phyloP scores from a whole-genome alignment of 2,113 vertebrate species.

The Tamias sibiricus region DNA sequence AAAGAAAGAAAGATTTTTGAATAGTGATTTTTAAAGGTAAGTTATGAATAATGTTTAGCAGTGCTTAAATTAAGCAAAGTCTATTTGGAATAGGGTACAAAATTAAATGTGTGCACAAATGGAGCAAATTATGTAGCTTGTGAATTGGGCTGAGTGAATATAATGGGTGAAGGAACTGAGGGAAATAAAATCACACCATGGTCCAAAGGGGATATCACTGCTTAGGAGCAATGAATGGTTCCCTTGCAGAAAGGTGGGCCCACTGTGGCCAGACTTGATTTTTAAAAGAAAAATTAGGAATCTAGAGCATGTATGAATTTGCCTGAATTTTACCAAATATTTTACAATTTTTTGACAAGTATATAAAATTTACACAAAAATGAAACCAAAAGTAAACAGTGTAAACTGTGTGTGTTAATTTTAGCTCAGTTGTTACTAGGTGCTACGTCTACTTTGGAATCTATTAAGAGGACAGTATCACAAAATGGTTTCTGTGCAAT shows the following conservation, averaged over 20 bases:
- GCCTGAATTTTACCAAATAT: neutral
- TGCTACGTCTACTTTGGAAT: neutral
- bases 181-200: neutral
- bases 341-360: neutral
- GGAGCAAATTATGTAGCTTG: neutral
- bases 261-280: neutral
- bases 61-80: neutral
- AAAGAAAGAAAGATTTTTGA: constrained; percentile 40
- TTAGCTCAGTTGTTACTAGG: neutral
- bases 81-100: neutral
- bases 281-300: neutral
- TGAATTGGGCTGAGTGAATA: neutral
- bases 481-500: neutral
- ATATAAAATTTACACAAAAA: neutral
- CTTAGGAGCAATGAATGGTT: neutral
- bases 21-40: constrained; percentile 33
- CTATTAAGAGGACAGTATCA: neutral
- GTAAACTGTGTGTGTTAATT: neutral
- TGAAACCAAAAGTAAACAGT: neutral
- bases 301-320: neutral
- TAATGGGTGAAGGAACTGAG: neutral
- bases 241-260: neutral
- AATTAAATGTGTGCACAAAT: neutral
- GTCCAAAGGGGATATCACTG: no score
- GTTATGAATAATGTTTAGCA: neutral